These are phyloP conservation scores for Griposia aprilina DNA, from an alignment of 2,888 invertebrate genomes.

Conservation along the genomic window DNA sequence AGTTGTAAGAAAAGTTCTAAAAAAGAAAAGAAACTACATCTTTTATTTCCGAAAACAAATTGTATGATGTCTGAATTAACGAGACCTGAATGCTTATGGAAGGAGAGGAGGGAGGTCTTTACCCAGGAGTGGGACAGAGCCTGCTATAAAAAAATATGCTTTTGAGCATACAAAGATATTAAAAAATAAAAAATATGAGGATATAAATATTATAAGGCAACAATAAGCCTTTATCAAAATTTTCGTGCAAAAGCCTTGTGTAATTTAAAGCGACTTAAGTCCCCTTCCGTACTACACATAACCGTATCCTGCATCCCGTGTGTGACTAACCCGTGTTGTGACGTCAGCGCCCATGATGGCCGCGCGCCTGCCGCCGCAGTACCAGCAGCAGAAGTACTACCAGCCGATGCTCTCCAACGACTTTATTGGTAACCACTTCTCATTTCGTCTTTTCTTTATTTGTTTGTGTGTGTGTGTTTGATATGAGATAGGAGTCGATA, in stretches of 20 bases:
- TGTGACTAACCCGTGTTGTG: slow-evolving; percentile 78
- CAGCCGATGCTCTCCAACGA: slow-evolving; percentile 87
- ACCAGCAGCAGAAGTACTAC: slow-evolving; percentile 82
- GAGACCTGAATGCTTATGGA: neutral
- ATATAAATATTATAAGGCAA: neutral
- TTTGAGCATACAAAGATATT: neutral
- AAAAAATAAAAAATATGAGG: neutral
- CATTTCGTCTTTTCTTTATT: neutral
- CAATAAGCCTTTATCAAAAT: neutral
- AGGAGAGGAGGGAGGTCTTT: neutral
- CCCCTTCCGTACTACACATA: slow-evolving; percentile 9
- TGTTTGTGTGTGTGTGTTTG: neutral
- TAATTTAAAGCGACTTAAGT: slow-evolving; percentile 14
- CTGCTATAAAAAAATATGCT: neutral
- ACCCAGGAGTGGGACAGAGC: neutral
- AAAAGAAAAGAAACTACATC: neutral
- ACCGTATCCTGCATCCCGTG: slow-evolving; percentile 54
- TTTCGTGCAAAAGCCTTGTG: neutral
- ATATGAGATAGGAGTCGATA: neutral
- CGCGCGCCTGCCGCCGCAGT: slow-evolving; percentile 78
- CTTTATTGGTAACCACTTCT: slow-evolving; percentile 80
- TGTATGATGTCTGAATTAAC: no score
- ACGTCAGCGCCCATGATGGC: slow-evolving; percentile 73
- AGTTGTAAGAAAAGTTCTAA: neutral
- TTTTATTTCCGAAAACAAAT: no score